Evolutionary conservation across 2,797 vertebrate genomes (phyloP), one percentile per base, ranked within the genome.

Genomic region (Miichthys miiuy): DNA sequence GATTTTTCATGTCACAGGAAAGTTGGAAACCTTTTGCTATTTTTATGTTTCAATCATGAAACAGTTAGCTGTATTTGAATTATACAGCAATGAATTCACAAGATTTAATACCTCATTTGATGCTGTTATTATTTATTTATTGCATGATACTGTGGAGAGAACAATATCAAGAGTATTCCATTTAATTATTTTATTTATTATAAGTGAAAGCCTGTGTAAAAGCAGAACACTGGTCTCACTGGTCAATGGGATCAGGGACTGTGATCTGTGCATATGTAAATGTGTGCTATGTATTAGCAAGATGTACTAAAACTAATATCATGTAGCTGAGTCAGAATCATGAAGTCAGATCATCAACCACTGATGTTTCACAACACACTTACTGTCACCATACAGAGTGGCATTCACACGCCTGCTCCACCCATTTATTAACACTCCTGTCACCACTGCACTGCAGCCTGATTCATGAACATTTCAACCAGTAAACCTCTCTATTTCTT

Each of bases 371-470:
- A 50, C 9, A 56, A 14, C 52, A 67, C 72, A 67, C 18, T 47
- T 47, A 30, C 30, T 42, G n/a, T 30, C 46, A 42, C 30, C 30
- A 25, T 48, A 64, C 64, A 25, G 1, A 55, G 38, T 56, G n/a
- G 17, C 18, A 42, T 70, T 62, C 25, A 51, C 25, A 52, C 14
- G 25, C 47, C 52, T 47, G 54, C 46, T 41, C 47, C 73, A 57
- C 50, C 21, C 30, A 44, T 8, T 23, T 50, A 65, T 66, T 38
- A 60, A 78, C n/a, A 61, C n/a, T 55, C 30, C 42, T 52, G 61
- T 42, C 23, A 44, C 20, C 3, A 11, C 50, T 16, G 69, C 57
- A 20, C 5, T 50, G 23, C 21, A 60, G 42, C 17, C 54, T 27
- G 55, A 67, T 54, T 27, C 38, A 67, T 48, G 38, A 60, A 20